phyloP scores from a whole-genome alignment of 2,797 vertebrate species.

The Cercopithecus mitis region DNA sequence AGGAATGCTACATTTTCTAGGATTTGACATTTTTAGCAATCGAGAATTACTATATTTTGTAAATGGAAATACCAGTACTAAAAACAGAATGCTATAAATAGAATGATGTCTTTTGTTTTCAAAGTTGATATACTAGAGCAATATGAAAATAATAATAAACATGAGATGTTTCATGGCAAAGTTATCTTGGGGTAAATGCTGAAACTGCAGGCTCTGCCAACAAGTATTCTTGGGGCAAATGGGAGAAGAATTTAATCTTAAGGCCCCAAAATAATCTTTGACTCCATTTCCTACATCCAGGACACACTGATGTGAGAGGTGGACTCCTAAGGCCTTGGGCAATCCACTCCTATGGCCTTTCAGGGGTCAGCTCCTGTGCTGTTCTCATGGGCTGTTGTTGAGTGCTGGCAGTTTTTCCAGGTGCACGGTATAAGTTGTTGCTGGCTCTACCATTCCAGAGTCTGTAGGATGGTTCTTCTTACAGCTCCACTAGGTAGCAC shows the following conservation, averaged over 20 bases:
- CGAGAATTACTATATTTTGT: not conserved
- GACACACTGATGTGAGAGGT: not conserved
- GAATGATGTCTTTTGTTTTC: not conserved
- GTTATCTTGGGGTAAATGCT: not conserved
- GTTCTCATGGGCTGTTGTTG: not conserved
- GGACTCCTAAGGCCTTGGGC: not conserved
- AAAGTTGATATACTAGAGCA: not conserved
- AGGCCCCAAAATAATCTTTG: not conserved
- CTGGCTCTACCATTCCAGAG: not conserved
- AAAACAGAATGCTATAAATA: not conserved
- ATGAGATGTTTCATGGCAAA: not conserved
- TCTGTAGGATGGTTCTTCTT: not conserved
- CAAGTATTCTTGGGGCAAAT: not conserved
- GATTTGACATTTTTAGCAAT: not conserved
- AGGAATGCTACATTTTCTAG: not conserved
- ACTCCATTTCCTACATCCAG: not conserved
- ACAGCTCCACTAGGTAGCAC: not conserved
- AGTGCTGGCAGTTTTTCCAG: not conserved
- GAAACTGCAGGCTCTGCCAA: not conserved
- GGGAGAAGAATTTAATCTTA: not conserved
- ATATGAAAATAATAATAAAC: not conserved
- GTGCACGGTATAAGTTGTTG: not conserved
- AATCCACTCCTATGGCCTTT: not conserved
- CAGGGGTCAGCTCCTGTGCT: not conserved
- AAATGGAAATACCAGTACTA: not conserved